Base-by-base conservation (phyloP, 92 coral and sea anemone genomes). In the Micromussa lordhowensis region DNA sequence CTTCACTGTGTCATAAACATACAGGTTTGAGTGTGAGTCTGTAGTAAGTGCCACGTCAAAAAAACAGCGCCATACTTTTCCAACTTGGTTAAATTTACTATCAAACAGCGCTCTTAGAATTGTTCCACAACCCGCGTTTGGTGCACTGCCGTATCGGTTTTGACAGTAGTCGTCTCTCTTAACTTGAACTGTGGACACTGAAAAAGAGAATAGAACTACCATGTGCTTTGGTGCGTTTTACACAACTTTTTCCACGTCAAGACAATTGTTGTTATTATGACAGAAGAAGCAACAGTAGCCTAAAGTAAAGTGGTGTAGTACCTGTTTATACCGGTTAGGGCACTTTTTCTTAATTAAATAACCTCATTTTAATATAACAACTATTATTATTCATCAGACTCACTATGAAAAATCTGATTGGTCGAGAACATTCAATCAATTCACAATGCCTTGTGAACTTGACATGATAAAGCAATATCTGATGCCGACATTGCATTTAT, bases 11-110 rank as follows among this genome's bases (percentile, higher is more conserved):
- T 82, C 86, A 38, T 82, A 82, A 6, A 29, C 77, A 15, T 44
- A 40, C 61, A 49, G 3, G 31, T 16, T 66, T 15, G 61, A 19
- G 77, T 66, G 63, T 48, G 86, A 24, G 22, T 44, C 77, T 69
- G 38, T 17, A 26, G 58, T 82, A 22, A 82, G 86, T 7, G 61
- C 64, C 19, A 9, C 24, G 22, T n/a, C 58, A 70, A 16, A 51
- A 51, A 31, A 82, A 68, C 86, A 82, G n/a, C 86, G 86, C 86
- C 86, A 82, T 17, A 31, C 4, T 49, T n/a, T n/a, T n/a, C n/a
- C n/a, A 82, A 14, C 86, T 77, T 77, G 77, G 68, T 17, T 17
- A 0, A 29, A 40, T 82, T 82, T 82, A 16, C 74, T 22, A 40
- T 12, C 86, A 51, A 82, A 82, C 15, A 82, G 26, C 2, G 86